These are phyloP conservation scores for Entosphenus tridentatus DNA, from an alignment of 2,113 vertebrate species.

Conservation along the genomic window DNA sequence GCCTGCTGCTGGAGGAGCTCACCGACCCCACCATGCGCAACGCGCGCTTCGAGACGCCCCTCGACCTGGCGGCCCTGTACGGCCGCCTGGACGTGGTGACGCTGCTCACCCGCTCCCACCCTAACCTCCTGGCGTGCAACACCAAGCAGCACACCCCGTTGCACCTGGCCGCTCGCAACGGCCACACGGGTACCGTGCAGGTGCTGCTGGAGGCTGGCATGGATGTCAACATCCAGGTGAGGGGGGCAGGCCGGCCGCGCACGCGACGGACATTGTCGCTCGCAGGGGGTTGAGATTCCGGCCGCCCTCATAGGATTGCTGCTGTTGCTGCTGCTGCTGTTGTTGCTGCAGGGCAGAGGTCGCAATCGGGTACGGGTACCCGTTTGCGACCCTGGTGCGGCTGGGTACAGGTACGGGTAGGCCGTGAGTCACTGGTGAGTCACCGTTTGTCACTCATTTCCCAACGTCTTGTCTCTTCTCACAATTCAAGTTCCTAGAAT, in stretches of 20 bases:
- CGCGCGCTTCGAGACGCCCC: conserved; percentile 79
- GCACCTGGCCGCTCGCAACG: conserved; percentile 72
- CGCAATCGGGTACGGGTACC: no score
- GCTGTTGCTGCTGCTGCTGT: no score
- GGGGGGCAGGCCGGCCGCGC: conserved; percentile 10
- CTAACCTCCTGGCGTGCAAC: conserved; percentile 74
- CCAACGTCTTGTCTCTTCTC: no score
- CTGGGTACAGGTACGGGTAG: no score
- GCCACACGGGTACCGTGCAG: conserved; percentile 64
- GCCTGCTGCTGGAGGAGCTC: conserved; percentile 74
- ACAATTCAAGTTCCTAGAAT: no score
- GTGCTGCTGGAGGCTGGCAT: conserved; percentile 74
- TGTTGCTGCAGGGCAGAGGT: no score
- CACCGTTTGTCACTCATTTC: no score
- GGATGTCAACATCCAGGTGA: conserved; percentile 94
- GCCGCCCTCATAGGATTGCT: no score
- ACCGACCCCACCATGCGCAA: conserved; percentile 97
- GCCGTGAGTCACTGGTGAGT: no score
- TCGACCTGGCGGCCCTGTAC: conserved; percentile 75
- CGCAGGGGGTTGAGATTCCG: no score
- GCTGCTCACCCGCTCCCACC: conserved; percentile 71
- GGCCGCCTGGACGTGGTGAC: conserved; percentile 91
- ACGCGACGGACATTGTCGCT: no score
- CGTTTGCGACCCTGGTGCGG: no score
- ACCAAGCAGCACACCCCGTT: conserved; percentile 81